These are phyloP conservation scores for Rhinolophus sinicus DNA, from an alignment of 2,113 vertebrate species.

Conservation along the genomic window DNA sequence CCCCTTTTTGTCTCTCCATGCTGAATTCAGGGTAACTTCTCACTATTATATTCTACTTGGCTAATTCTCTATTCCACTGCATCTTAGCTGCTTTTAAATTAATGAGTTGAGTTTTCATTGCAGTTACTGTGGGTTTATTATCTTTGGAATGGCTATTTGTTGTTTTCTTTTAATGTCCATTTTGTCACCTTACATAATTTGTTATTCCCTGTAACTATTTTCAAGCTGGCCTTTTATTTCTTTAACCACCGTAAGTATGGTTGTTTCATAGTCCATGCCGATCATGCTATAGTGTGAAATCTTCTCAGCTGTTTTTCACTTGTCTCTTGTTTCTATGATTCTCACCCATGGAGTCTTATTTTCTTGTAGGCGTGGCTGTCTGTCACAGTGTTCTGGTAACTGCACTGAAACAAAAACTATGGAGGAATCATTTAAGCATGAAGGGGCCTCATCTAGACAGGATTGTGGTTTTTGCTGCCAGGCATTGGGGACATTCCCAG, in stretches of 20 bases:
- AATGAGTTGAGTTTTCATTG: neutral
- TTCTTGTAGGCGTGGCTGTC: neutral
- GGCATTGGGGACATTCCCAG: neutral
- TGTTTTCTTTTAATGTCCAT: neutral
- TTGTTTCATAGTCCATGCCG: neutral
- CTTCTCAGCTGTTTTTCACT: neutral
- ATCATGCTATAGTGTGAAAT: neutral
- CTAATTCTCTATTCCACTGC: neutral
- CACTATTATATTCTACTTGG: neutral
- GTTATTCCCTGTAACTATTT: neutral
- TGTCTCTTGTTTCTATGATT: neutral
- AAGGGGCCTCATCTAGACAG: neutral
- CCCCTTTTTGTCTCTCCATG: neutral
- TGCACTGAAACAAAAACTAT: neutral
- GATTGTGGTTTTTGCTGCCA: neutral
- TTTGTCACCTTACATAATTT: neutral
- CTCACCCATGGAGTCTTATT: neutral
- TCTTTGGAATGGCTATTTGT: neutral
- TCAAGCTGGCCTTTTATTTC: neutral
- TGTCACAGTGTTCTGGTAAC: neutral
- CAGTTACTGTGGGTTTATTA: neutral
- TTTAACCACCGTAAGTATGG: neutral
- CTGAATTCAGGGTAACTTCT: neutral
- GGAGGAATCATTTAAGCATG: neutral
- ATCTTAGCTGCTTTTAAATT: constrained; percentile 13